These are phyloP conservation scores for Chrysemys picta DNA, from an alignment of 2,113 vertebrate genomes.

Conservation along the genomic window DNA sequence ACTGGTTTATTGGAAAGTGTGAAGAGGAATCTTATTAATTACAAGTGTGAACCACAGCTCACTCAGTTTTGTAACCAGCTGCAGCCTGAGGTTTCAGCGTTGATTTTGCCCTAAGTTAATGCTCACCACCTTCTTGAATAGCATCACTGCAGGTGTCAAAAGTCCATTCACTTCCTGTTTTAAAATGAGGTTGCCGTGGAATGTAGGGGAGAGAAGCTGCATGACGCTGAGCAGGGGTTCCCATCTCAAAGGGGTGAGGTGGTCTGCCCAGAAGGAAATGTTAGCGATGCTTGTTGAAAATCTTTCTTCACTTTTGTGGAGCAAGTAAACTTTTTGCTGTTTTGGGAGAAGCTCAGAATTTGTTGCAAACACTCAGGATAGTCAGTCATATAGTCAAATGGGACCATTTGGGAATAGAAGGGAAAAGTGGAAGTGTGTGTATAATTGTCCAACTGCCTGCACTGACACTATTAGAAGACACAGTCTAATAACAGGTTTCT, in stretches of 20 bases:
- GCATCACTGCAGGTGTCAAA: background rate
- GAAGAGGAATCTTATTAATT: background rate
- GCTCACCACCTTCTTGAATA: background rate
- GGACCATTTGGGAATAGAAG: background rate
- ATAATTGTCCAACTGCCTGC: background rate
- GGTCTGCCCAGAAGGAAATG: background rate
- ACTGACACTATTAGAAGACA: background rate
- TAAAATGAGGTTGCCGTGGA: background rate
- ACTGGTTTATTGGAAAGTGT: background rate
- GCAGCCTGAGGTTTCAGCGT: background rate
- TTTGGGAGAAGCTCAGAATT: background rate
- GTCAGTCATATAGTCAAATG: background rate
- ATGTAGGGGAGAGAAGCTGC: background rate
- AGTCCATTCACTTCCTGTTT: background rate
- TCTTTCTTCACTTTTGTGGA: background rate
- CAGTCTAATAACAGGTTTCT: background rate
- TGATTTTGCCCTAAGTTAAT: background rate
- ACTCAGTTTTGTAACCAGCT: background rate
- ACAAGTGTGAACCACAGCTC: too few species aligned
- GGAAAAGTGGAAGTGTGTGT: background rate
- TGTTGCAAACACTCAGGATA: background rate
- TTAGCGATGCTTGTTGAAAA: background rate
- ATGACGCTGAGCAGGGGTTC: background rate
- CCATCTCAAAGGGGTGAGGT: background rate
- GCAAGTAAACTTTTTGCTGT: background rate